Base-by-base conservation (phyloP, 92 coral and sea anemone species). In the Paramuricea clavata region DNA sequence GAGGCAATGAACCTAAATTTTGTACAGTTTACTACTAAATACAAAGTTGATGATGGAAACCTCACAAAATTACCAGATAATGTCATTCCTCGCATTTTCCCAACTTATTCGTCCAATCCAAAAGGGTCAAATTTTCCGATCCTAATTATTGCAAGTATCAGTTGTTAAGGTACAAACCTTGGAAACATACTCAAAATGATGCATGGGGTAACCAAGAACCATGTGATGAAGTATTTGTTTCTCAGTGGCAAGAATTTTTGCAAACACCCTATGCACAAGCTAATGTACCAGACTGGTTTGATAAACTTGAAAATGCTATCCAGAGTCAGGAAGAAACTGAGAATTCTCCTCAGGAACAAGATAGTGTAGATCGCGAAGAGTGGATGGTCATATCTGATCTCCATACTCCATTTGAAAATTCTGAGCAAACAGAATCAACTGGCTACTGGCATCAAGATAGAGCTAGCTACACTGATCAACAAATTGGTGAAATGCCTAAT, bases 21-120 rank as follows among this genome's bases (percentile, higher is more conserved):
- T 79, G 64, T 57, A n/a, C 82, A 85, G 77, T 90, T 90, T 90
- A 90, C 90, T 26, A 86, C 90, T 64, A 90, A 81, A 52, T 90
- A 49, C 73, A 86, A 90, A 81, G 75, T 90, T 69, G 80, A 81
- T 6, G 87, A 86, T 59, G 73, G 62, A 10, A 86, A 90, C 64
- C 83, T 90, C 15, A 64, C 60, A 65, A 91, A 87, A 83, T 83
- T 71, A 71, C 83, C 88, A 50, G 89, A 90, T 27, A 90, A 86
- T 90, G 90, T 87, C 21, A 69, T 90, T 42, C 88, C 93, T 23
- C 70, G 81, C 67, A 82, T 88, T 47, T 74, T 88, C 43, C 87
- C 91, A 82, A 90, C 90, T 49, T 90, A 90, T 81, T 90, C 88
- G 33, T 71, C 90, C 27, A 90, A 90, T 32, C 93, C 88, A 60